Base-by-base conservation (phyloP, 2,113 vertebrate species). In the Hepsetus odoe region DNA sequence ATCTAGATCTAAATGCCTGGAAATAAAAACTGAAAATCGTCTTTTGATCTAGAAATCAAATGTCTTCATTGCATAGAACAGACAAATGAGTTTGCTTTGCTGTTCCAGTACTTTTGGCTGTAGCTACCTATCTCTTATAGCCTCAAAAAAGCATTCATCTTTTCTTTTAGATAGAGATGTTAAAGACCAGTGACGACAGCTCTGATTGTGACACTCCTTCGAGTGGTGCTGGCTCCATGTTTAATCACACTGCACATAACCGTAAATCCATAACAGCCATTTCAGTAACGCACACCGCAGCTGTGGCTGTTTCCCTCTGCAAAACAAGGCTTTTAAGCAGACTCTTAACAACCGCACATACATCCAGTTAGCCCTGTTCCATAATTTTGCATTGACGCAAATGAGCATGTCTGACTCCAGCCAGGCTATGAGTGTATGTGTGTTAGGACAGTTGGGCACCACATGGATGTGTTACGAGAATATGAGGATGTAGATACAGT, bases 391-490 rank as follows among this genome's bases (percentile, higher is more conserved):
- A 77, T 55, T 56, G 68, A 77, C 61, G 24, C 74, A 77, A 77
- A 80, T 74, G 74, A 80, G 69, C 74, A 69, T 14, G 61, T 30
- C 69, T 59, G 82, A 72, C 73, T 83, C 77, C 76, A 76, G 70
- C 2, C 22, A 40, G 55, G 64, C 55, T 76, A 28, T 76, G 7
- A 65, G 79, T 40, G 65, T 55, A 44, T 66, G 74, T 61, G 40
- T 58, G 55, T 66, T 28, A 76, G 33, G 10, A 67, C 46, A 56
- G 32, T 33, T 46, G 64, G 35, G 74, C 14, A 56, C 32, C 46
- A 40, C 49, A 61, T 62, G 62, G 62, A 71, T 30, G 42, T 24
- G 30, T 62, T 30, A 28, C 13, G 16, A 78, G 56, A 28, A 61
- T 44, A 64, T 70, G 66, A 78, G 76, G 56, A 71, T 62, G 55